These are phyloP conservation scores for Poecile atricapillus DNA, from an alignment of 2,113 vertebrate species.

Conservation along the genomic window DNA sequence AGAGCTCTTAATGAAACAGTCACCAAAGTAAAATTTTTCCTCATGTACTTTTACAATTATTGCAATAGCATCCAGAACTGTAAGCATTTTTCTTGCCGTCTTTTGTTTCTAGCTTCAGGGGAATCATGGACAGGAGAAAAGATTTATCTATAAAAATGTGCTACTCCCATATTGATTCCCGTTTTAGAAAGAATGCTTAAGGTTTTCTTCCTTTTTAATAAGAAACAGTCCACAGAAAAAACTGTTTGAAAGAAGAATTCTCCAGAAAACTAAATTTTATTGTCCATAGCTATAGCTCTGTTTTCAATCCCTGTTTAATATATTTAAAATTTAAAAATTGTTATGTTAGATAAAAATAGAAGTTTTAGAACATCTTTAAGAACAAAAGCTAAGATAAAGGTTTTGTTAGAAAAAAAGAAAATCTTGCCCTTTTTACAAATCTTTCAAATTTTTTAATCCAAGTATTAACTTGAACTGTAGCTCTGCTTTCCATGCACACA, in stretches of 20 bases:
- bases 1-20: conserved; percentile 54
- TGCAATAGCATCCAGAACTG: conserved; percentile 42
- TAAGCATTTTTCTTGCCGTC: neutral
- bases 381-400: conserved; percentile 60
- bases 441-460: conserved; percentile 44
- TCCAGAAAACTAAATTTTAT: conserved; percentile 34
- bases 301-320: conserved; percentile 59
- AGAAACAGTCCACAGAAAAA: neutral
- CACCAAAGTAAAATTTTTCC: conserved; percentile 8
- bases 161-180: conserved; percentile 41
- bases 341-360: conserved; percentile 58
- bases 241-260: conserved; percentile 6
- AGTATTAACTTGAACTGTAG: conserved; percentile 57
- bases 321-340: conserved; percentile 60
- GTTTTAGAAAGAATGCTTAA: conserved; percentile 25
- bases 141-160: conserved; percentile 7
- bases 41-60: conserved; percentile 25
- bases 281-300: conserved; percentile 22
- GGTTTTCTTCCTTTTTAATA: neutral
- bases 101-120: neutral
- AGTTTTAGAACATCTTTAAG: conserved; percentile 47
- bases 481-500: conserved; percentile 66
- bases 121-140: conserved; percentile 35
- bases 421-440: conserved; percentile 54
- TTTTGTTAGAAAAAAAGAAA: conserved; percentile 52